Base-by-base conservation (phyloP, 1,140 invertebrate species). In the Octopus sinensis region DNA sequence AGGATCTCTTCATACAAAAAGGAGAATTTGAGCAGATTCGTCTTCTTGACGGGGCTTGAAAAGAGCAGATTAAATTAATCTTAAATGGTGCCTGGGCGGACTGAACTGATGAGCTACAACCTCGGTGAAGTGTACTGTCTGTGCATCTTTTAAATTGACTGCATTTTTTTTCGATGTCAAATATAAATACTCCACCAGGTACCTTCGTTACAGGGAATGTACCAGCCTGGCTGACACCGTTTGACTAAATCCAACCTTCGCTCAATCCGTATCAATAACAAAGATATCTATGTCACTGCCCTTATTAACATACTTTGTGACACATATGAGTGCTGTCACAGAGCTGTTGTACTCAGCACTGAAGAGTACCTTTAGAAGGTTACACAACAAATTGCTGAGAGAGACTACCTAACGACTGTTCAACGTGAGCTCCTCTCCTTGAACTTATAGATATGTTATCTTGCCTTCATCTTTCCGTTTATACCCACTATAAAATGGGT, bases 201-300 rank as follows among this genome's bases (percentile, higher is more conserved):
- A 9, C 10, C 75, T 51, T 4, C 75, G 23, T 76, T 76, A 51
- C 75, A 1, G 12, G 2, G 10, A 23, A 10, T 76, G 23, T 4
- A 76, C 9, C 3, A 23, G 1, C 75, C 23, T 23, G 9, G 4
- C n/a, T 9, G 1, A 76, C 10, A 76, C 7, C 2, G 10, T 23
- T 76, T n/a, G 9, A 76, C 23, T 76, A 13, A 9, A 76, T 76
- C 43, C 23, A 12, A 9, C 17, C 75, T 30, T 1, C 43, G 1
- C 43, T 77, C 76, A 51, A 43, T 51, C 4, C 76, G 12, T 68
- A 2, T 12, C 76, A 77, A 4, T 73, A 12, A 6, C 30, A 77
- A 77, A 77, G 52, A 43, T 53, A 51, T n/a, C 76, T 51, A 77
- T 77, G 30, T 77, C 52, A 77, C 52, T 77, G 17, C 52, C 6